phyloP scores from a whole-genome alignment of 2,888 invertebrate species.

The Macaria liturata region DNA sequence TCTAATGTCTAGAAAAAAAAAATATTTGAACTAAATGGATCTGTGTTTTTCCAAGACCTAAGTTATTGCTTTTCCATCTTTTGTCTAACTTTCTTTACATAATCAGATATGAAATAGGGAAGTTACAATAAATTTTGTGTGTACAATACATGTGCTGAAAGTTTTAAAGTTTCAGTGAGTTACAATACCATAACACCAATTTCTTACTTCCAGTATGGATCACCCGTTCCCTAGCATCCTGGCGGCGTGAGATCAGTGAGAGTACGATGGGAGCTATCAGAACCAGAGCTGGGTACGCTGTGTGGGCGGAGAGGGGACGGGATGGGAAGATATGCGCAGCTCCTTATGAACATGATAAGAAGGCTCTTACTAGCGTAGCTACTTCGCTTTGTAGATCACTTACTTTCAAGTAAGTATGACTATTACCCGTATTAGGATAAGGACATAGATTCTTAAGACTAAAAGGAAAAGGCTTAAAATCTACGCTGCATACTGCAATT shows the following conservation, averaged over 20 bases:
- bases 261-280: conserved; percentile 88
- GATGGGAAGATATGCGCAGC: conserved; percentile 92
- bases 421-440: too few species aligned
- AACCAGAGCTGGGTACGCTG: conserved; percentile 90
- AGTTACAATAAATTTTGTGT: neutral
- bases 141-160: neutral
- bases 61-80: too few species aligned
- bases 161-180: too few species aligned
- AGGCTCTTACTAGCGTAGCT: conserved; percentile 87
- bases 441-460: too few species aligned
- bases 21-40: too few species aligned
- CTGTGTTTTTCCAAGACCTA: too few species aligned
- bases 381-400: conserved; percentile 90
- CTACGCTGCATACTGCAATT: too few species aligned
- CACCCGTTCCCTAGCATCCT: conserved; percentile 86
- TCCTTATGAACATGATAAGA: conserved; percentile 86
- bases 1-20: too few species aligned
- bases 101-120: too few species aligned
- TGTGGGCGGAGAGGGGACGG: conserved; percentile 92
- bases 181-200: neutral
- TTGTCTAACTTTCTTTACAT: too few species aligned
- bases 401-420: conserved; percentile 88
- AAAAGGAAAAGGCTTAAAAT: too few species aligned
- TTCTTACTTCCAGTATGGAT: conserved; percentile 85
- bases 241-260: conserved; percentile 85